These are phyloP conservation scores for Pseudomyrmex flavicornis DNA, from an alignment of 1,140 invertebrate species.

Conservation along the genomic window DNA sequence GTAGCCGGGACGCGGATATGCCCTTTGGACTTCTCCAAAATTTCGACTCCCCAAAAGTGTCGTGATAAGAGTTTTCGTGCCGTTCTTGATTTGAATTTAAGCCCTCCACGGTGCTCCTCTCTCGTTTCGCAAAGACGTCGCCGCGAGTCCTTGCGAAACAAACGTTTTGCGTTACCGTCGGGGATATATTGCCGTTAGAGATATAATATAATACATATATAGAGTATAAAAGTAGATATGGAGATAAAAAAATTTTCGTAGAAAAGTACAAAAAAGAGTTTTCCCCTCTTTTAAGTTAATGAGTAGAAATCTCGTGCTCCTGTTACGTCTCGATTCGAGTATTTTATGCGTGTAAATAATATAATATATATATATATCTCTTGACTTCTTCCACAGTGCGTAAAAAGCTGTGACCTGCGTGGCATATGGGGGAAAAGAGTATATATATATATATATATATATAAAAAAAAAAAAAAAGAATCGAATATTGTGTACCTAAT, in stretches of 20 bases:
- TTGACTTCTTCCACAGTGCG: slow-evolving; percentile 67
- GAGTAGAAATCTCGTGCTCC: slow-evolving; percentile 64
- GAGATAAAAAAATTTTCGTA: slow-evolving; percentile 74
- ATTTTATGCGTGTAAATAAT: slow-evolving; percentile 44
- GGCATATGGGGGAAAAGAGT: neutral
- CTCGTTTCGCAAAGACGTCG: slow-evolving; percentile 28
- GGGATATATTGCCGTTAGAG: slow-evolving; percentile 69
- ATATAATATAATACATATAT: slow-evolving; percentile 14
- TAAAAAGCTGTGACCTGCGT: slow-evolving; percentile 45
- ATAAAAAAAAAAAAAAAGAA: slow-evolving; percentile 45
- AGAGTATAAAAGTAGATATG: slow-evolving; percentile 67
- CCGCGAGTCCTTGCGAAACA: slow-evolving; percentile 24
- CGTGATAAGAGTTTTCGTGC: slow-evolving; percentile 57
- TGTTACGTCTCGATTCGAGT: slow-evolving; percentile 48
- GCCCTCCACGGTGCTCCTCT: slow-evolving; percentile 34
- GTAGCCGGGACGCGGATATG: slow-evolving; percentile 44
- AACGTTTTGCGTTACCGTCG: slow-evolving; percentile 45
- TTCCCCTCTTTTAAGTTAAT: slow-evolving; percentile 74
- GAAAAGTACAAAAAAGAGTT: slow-evolving; percentile 81
- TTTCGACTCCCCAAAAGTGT: slow-evolving; percentile 18
- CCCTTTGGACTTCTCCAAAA: slow-evolving; percentile 5
- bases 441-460: too few species aligned
- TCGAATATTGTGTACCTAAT: slow-evolving; percentile 73
- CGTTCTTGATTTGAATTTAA: slow-evolving; percentile 61
- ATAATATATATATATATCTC: slow-evolving; percentile 14